Evolutionary conservation across 2,888 invertebrate genomes (phyloP), one percentile per base, ranked within the genome.

Genomic region (Pharmacophagus antenor): DNA sequence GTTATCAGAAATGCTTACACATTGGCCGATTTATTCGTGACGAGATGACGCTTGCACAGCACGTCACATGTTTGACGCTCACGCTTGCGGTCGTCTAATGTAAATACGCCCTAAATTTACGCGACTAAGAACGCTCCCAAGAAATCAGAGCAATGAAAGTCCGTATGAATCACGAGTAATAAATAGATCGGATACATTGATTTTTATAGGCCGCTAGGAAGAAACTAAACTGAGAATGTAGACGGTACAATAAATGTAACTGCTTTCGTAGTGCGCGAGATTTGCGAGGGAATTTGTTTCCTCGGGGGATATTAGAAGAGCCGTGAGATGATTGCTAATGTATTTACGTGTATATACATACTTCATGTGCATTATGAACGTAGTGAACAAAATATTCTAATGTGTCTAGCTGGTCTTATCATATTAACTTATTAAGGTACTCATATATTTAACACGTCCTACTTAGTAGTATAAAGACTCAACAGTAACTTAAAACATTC

Each of bases 1-100:
- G 53, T 62, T 58, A 54, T 56, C 57, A 25, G 63, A 53, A 72
- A 65, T 76, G 73, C 79, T 80, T 76, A 76, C 67, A 62, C 60
- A 62, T 58, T 37, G 50, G 72, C 74, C 61, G 65, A 79, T 77
- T 80, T 74, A 75, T 68, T 65, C 62, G 72, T 75, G 79, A 78
- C 74, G 79, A 79, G 23, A 25, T 7, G 23, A 72, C 65, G 66
- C 70, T 64, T 65, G 66, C 64, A 65, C 66, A 66, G 67, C 62
- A 69, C 76, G 76, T 73, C 70, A 73, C 66, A 61, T 59, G 57
- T 58, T 66, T 67, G 68, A 71, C 70, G 69, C 66, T 18, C 51
- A 37, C 56, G 47, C 61, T 58, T 55, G 60, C 57, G 50, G 59
- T 56, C 57, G 41, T 37, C 21, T 62, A 64, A 56, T 69, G 62